Evolutionary conservation across 1,140 invertebrate genomes (phyloP).

Genomic region (Cydia strobilella): DNA sequence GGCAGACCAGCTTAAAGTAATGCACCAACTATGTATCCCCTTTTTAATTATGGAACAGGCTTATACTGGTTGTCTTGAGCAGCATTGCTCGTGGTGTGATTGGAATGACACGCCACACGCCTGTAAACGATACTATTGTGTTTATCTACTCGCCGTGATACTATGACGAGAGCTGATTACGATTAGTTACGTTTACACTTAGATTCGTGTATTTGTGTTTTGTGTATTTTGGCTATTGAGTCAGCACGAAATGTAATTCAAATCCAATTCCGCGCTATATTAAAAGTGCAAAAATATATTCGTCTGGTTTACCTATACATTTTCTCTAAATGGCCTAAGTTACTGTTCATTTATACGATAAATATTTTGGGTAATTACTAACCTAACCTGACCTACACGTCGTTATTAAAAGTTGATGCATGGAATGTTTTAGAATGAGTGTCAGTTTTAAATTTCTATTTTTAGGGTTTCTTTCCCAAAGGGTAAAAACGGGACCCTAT

Average conservation of each 20-base stretch:
- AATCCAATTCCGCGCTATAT: no score
- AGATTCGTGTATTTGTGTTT: not conserved
- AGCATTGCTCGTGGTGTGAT: not conserved
- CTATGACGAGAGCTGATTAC: slow-evolving; percentile 3
- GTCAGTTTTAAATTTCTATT: no score
- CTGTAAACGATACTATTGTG: slow-evolving; percentile 16
- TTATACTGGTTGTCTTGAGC: not conserved
- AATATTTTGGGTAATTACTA: no score
- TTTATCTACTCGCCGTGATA: slow-evolving; percentile 16
- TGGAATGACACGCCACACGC: not conserved
- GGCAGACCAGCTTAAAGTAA: not conserved
- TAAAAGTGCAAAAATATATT: no score
- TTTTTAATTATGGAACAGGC: not conserved
- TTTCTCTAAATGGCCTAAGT: no score
- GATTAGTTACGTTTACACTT: slow-evolving; percentile 3
- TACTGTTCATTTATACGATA: no score
- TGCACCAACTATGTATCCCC: not conserved
- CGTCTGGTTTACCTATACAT: no score
- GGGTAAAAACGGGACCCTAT: no score
- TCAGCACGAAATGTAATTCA: not conserved
- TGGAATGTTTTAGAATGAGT: no score
- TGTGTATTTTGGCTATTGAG: not conserved
- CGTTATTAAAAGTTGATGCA: no score
- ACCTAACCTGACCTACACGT: no score
- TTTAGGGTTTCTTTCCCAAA: no score